These are phyloP conservation scores for Echinarachnius parma DNA, from an alignment of 53 echinoderm and acorn worm genomes.

Conservation along the genomic window DNA sequence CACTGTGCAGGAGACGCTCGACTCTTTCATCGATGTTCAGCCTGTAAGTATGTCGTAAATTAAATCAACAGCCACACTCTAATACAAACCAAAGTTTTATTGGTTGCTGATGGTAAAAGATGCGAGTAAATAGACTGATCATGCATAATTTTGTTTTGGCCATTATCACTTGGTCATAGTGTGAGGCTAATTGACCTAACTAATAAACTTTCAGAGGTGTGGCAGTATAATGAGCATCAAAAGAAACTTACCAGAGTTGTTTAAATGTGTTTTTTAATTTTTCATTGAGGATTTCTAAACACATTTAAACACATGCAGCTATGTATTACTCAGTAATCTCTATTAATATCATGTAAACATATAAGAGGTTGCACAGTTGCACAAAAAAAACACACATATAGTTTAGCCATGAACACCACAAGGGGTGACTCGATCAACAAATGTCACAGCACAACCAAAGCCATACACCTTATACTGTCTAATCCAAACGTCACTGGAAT, in stretches of 20 bases:
- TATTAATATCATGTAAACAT: constrained; percentile 2
- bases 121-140: too few species aligned
- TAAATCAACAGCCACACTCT: constrained; percentile 15
- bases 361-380: constrained; percentile 6
- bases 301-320: constrained; percentile 16
- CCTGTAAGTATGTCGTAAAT: constrained; percentile 13
- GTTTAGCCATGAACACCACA: constrained; percentile 12
- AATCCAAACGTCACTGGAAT: constrained; percentile 13
- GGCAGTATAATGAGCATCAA: constrained; percentile 8
- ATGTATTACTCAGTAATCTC: constrained; percentile 7
- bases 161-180: constrained; percentile 9
- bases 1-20: constrained; percentile 19
- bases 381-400: constrained; percentile 1
- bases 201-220: constrained; percentile 7
- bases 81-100: constrained; percentile 15
- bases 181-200: constrained; percentile 14
- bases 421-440: constrained; percentile 19
- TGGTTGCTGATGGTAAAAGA: too few species aligned
- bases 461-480: constrained; percentile 2
- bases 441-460: constrained; percentile 8
- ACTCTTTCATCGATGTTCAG: constrained; percentile 13
- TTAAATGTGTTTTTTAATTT: neutral
- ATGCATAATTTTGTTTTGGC: constrained; percentile 6
- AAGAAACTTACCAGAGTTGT: constrained; percentile 9
- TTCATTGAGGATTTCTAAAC: neutral